Base-by-base conservation (phyloP, 1,140 invertebrate species). In the Metaphire vulgaris region DNA sequence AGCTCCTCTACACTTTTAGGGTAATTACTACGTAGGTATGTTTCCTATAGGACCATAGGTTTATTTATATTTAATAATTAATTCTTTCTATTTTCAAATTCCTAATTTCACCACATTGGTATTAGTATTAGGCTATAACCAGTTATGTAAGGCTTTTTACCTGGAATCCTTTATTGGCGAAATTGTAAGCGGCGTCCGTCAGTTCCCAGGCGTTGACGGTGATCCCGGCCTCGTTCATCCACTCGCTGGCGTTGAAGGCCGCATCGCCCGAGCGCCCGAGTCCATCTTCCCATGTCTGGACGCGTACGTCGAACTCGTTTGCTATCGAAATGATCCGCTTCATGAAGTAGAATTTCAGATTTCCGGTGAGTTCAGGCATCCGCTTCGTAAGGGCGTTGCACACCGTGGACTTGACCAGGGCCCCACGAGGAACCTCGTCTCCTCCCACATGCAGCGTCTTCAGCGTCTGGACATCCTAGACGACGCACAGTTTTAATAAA, bases 121-220 rank as follows among this genome's bases (percentile, higher is more conserved):
- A n/a, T n/a, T n/a, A n/a, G n/a, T n/a, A n/a, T n/a, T n/a, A n/a
- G n/a, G n/a, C n/a, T n/a, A n/a, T n/a, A n/a, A n/a, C n/a, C n/a
- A n/a, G n/a, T n/a, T n/a, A n/a, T n/a, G n/a, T n/a, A n/a, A n/a
- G n/a, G n/a, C n/a, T n/a, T n/a, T 56, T 56, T 76, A 85, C 84
- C 81, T 84, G 83, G 78, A 82, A 85, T 2, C 80, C 82, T 28
- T 69, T 68, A 68, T 85, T 85, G 28, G 84, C 84, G 14, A 84
- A 69, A 1, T 67, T 75, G 69, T 84, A 80, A 0, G 84, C 82
- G 70, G 41, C 79, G 75, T 12, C 77, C 77, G 1, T 76, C 77
- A 1, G 81, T 72, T 85, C 84, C 81, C 80, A 84, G 0, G 83
- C 80, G 56, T 81, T 83, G 56, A 56, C 21, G 41, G 41, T 56